A percentile compares a stretch with the other conserved stretches of the same genome.
Conservation (phyloP, 2,888 invertebrate species). For the Drosophila ochracea region DNA sequence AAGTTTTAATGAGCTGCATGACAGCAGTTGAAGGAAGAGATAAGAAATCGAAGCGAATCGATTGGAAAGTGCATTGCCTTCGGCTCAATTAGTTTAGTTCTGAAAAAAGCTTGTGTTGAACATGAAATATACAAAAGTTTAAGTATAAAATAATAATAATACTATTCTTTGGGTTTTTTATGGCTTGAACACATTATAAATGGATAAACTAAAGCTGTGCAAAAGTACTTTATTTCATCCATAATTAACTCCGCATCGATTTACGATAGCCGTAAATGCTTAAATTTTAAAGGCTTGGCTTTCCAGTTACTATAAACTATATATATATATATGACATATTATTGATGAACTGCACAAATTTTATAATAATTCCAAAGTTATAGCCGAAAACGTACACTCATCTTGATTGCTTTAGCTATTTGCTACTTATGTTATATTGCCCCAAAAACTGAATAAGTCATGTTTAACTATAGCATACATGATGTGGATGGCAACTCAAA, state of each 20-base stretch:
- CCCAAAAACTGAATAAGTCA: neutral
- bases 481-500: neutral
- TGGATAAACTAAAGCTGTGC: neutral
- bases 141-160: neutral
- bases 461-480: neutral
- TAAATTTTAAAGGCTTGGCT: neutral
- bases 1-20: constrained; percentile 54
- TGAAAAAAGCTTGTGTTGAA: neutral
- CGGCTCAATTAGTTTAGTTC: constrained; percentile 1
- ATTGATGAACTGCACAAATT: neutral
- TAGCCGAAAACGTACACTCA: neutral
- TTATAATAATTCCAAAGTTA: neutral
- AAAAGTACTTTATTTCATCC: neutral
- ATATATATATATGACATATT: neutral
- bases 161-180: neutral
- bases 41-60: neutral
- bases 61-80: neutral
- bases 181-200: no score
- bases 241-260: neutral
- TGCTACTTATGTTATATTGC: neutral
- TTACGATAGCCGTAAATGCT: neutral
- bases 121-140: neutral
- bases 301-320: no score
- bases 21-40: constrained; percentile 21
- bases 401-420: neutral